Evolutionary conservation across 2,113 vertebrate species (phyloP).

Genomic region (Pavo muticus): DNA sequence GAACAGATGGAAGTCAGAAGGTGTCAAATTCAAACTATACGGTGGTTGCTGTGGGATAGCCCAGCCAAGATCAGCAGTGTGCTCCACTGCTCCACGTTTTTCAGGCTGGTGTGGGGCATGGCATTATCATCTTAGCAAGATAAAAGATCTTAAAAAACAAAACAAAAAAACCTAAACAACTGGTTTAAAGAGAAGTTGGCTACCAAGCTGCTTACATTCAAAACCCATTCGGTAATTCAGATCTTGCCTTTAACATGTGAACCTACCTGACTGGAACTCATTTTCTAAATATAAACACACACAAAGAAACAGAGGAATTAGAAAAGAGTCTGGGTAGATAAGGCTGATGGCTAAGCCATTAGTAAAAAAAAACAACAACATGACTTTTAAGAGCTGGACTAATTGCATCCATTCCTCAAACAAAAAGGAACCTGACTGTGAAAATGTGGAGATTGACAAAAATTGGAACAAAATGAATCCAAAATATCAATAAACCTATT

Average conservation of each 20-base stretch:
- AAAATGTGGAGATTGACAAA: conserved; percentile 46
- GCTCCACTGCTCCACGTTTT: too few relatives aligned
- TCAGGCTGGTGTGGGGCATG: too few relatives aligned
- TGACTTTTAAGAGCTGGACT: conserved; percentile 48
- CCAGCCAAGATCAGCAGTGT: too few relatives aligned
- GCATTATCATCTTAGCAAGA: too few relatives aligned
- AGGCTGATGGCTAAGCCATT: neutral
- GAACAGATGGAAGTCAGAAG: too few relatives aligned
- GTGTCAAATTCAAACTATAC: too few relatives aligned
- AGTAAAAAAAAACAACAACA: neutral
- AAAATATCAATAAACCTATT: conserved; percentile 73
- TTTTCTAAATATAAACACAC: neutral
- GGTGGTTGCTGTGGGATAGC: too few relatives aligned
- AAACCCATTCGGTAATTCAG: neutral
- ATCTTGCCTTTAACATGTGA: neutral
- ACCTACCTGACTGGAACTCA: neutral
- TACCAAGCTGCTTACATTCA: neutral
- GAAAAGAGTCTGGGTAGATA: neutral
- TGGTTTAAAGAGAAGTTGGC: neutral
- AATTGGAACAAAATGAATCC: conserved; percentile 49
- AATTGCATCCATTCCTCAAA: conserved; percentile 36
- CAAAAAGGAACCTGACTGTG: conserved; percentile 40
- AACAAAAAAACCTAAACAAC: neutral
- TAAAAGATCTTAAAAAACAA: neutral
- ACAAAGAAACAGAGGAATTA: neutral